Percentiles rank a stretch among this genome's conserved stretches.
phyloP scores from a whole-genome alignment of 2,888 invertebrate species.

The Prosopocoilus inquinatus region DNA sequence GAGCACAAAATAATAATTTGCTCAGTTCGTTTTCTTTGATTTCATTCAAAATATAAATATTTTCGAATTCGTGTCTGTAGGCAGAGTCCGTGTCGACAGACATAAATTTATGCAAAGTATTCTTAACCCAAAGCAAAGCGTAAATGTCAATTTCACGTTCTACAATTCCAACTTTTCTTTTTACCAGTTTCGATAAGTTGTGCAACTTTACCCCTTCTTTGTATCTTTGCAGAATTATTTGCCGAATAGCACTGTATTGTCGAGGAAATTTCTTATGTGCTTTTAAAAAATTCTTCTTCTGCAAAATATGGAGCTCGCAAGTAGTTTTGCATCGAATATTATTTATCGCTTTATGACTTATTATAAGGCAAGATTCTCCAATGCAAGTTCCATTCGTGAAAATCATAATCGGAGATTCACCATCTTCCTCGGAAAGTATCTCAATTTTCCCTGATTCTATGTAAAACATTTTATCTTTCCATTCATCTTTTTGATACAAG shows the following conservation, averaged over 20 bases:
- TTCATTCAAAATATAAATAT: slow-evolving; percentile 18
- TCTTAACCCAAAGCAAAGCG: slow-evolving; percentile 14
- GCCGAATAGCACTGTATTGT: slow-evolving; percentile 2
- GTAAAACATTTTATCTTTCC: slow-evolving; percentile 55
- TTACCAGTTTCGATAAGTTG: not conserved
- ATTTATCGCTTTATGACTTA: slow-evolving; percentile 15
- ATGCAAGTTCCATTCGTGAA: slow-evolving; percentile 55
- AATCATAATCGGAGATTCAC: slow-evolving; percentile 57
- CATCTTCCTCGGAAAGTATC: slow-evolving; percentile 55
- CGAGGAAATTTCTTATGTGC: slow-evolving; percentile 11
- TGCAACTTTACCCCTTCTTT: not conserved
- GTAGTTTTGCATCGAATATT: slow-evolving; percentile 16
- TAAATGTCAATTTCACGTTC: slow-evolving; percentile 9
- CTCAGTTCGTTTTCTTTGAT: slow-evolving; percentile 8
- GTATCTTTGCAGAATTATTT: slow-evolving; percentile 10
- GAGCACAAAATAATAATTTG: slow-evolving; percentile 12
- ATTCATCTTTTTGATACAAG: slow-evolving; percentile 54
- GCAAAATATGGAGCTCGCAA: slow-evolving; percentile 14
- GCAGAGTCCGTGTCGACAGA: slow-evolving; percentile 10
- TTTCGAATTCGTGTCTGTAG: slow-evolving; percentile 16
- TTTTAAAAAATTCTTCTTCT: slow-evolving; percentile 12
- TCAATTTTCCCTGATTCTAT: slow-evolving; percentile 55
- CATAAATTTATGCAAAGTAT: slow-evolving; percentile 19
- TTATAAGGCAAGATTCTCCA: slow-evolving; percentile 54
- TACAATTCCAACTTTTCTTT: not conserved